phyloP scores from a whole-genome alignment of 37 sponge, comb jelly and placozoan species.

The Dysidea cf. avara region DNA sequence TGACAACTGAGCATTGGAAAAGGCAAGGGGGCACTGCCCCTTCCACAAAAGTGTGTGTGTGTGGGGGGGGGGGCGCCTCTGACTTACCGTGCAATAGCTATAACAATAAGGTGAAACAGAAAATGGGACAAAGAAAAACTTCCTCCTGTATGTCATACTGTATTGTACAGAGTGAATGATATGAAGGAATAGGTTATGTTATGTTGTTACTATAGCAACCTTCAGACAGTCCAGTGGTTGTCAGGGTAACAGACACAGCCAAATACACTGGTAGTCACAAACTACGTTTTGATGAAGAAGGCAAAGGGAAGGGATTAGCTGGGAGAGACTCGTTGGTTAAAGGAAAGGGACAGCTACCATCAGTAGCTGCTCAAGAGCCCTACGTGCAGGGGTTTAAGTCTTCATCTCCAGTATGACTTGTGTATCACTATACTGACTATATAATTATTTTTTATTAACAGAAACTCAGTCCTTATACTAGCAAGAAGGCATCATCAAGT shows the following conservation, averaged over 20 bases:
- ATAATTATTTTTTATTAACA: too few relatives aligned
- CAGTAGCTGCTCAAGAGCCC: conserved; percentile 9
- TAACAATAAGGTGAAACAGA: too few relatives aligned
- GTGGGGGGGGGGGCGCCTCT: too few relatives aligned
- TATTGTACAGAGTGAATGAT: neutral
- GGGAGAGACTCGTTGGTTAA: conserved; percentile 73
- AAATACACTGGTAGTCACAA: conserved; percentile 92
- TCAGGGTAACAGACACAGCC: conserved; percentile 83
- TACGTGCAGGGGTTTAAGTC: conserved; percentile 50
- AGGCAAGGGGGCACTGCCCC: too few relatives aligned
- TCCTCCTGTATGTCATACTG: too few relatives aligned
- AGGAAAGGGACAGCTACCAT: conserved; percentile 33
- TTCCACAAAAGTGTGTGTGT: too few relatives aligned
- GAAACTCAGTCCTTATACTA: too few relatives aligned
- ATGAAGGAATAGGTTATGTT: neutral
- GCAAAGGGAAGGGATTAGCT: conserved; percentile 86
- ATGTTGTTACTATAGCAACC: conserved; percentile 20
- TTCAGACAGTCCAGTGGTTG: conserved; percentile 1
- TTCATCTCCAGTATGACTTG: too few relatives aligned
- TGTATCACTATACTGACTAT: too few relatives aligned
- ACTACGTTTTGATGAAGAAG: conserved; percentile 79
- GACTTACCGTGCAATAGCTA: too few relatives aligned
- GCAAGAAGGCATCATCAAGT: neutral
- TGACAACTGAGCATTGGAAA: too few relatives aligned
- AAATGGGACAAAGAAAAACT: too few relatives aligned